A percentile compares a stretch with the other conserved stretches of the same genome.
Evolutionary conservation across 2,113 vertebrate species (phyloP).

Genomic region (Chaenogobius annularis): DNA sequence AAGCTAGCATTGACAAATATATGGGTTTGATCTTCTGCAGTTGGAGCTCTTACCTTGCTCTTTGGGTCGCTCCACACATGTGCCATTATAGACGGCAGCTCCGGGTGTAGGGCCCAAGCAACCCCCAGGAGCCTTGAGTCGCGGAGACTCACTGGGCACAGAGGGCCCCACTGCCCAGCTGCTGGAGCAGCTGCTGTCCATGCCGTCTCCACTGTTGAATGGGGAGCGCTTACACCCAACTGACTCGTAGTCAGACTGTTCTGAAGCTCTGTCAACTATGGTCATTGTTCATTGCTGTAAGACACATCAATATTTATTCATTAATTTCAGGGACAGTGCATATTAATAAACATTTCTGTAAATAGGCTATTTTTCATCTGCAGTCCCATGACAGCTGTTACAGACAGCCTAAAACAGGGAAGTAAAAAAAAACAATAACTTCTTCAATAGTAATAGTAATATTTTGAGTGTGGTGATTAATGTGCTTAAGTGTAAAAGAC

Average conservation of each 20-base stretch:
- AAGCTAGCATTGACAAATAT: neutral
- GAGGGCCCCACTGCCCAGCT: slow-evolving; percentile 84
- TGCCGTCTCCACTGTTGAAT: slow-evolving; percentile 84
- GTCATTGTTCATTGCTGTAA: slow-evolving; percentile 96
- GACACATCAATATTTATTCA: no score
- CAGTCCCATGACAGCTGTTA: no score
- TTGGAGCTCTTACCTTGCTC: slow-evolving; percentile 82
- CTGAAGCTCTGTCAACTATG: slow-evolving; percentile 93
- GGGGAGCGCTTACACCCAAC: slow-evolving; percentile 84
- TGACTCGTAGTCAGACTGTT: slow-evolving; percentile 88
- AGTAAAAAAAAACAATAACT: no score
- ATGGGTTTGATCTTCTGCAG: neutral
- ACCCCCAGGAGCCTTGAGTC: slow-evolving; percentile 77
- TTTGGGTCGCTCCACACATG: slow-evolving; percentile 83
- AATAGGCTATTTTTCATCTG: no score
- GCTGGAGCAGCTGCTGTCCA: slow-evolving; percentile 86
- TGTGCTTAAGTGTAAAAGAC: no score
- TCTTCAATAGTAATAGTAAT: no score
- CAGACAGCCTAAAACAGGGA: no score
- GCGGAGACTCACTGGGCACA: slow-evolving; percentile 78
- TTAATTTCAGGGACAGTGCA: no score
- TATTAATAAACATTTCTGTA: no score
- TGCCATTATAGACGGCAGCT: slow-evolving; percentile 84
- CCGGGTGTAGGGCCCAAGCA: slow-evolving; percentile 86
- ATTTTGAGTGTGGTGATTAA: neutral